These are phyloP conservation scores for Eristalis pertinax DNA, from an alignment of 2,888 invertebrate species.

Conservation along the genomic window DNA sequence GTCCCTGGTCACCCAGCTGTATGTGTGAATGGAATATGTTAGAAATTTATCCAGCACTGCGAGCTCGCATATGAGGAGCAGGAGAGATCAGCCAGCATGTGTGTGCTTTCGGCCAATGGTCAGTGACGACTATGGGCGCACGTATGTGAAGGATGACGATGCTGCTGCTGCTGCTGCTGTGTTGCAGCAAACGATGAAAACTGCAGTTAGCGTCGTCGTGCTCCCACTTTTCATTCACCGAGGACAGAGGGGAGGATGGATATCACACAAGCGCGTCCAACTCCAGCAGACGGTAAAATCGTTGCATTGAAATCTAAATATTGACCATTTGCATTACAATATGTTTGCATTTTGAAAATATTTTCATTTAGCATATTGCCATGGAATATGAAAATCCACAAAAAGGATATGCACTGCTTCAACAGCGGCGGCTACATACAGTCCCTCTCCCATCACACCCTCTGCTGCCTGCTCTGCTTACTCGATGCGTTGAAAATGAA, in stretches of 20 bases:
- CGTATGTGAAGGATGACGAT: constrained; percentile 13
- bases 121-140: constrained; percentile 16
- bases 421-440: neutral
- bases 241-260: neutral
- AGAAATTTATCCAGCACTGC: constrained; percentile 39
- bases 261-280: constrained; percentile 19
- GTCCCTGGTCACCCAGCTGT: constrained; percentile 12
- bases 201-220: constrained; percentile 38
- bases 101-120: constrained; percentile 44
- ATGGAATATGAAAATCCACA: constrained; percentile 58
- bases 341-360: constrained; percentile 78
- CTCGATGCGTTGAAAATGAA: constrained; percentile 31
- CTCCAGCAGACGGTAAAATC: constrained; percentile 49
- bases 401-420: constrained; percentile 36
- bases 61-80: constrained; percentile 4
- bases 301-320: constrained; percentile 75
- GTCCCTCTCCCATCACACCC: neutral
- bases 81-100: constrained; percentile 36
- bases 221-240: constrained; percentile 17
- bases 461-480: too few species aligned
- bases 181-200: constrained; percentile 40
- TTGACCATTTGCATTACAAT: constrained; percentile 79
- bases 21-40: constrained; percentile 59
- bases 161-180: too few species aligned
- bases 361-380: constrained; percentile 75